Evolutionary conservation across 2,113 vertebrate species (phyloP), one percentile per base, ranked within the genome.

Genomic region (Morone chrysops): DNA sequence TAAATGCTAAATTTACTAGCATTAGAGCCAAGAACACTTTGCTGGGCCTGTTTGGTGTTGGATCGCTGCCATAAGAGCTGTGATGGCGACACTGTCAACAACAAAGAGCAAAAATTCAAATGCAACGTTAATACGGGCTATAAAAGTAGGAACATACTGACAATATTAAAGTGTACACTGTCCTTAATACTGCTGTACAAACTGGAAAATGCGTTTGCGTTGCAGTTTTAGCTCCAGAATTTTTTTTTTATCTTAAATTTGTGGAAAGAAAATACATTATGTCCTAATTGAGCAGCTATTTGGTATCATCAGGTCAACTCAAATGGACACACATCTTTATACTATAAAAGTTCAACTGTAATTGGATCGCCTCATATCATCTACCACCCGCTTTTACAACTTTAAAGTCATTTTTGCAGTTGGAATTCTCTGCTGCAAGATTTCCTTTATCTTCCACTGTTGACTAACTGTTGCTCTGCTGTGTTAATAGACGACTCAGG

Each of bases 401-500:
- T 41, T 50, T 16, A 14, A 31, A 43, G 8, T 66, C 45, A 47
- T 47, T 47, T 31, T 31, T 31, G 31, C 31, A 25, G 45, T 41
- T 63, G n/a, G 38, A 41, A 40, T 83, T 77, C 12, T 50, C 6
- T 41, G 12, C 47, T 45, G 31, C 40, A 57, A 25, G 9, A 53
- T 48, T 25, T 43, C 31, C 14, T 43, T 56, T 13, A 45, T 51
- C 13, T n/a, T n/a, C 14, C 31, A 2, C 16, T 62, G 43, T 13
- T 75, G 40, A 80, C 45, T 11, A 43, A 66, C 43, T 65, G 25
- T 50, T n/a, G 25, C 80, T 16, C 22, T 53, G 43, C 25, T 87
- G 65, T 90, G 67, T 84, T 31, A 8, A 80, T 89, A 99, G 98
- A 98, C 88, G 97, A 99, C 79, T 88, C 96, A 9, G 94, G 94